phyloP scores from a whole-genome alignment of 2,888 invertebrate species.

The Dione vanillae region DNA sequence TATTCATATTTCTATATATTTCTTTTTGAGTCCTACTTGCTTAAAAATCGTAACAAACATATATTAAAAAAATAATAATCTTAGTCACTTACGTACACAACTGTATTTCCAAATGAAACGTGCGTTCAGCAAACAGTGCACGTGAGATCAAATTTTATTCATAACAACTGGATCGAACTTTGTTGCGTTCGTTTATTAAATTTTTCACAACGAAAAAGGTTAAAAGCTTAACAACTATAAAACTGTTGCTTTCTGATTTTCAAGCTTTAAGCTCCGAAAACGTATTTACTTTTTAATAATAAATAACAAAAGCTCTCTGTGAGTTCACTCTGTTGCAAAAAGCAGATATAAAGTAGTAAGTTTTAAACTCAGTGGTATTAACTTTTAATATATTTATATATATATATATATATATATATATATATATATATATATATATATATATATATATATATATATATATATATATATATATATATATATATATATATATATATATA shows the following conservation, averaged over 20 bases:
- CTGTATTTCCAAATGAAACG: constrained; percentile 16
- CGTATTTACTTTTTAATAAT: constrained; percentile 6
- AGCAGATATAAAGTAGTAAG: background rate
- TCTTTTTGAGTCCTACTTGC: too few relatives aligned
- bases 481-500: too few relatives aligned
- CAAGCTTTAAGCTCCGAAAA: background rate
- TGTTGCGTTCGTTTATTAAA: constrained; percentile 13
- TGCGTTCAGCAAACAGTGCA: constrained; percentile 25
- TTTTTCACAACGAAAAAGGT: constrained; percentile 3
- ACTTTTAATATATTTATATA: too few relatives aligned
- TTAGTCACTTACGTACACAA: background rate
- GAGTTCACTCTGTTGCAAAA: background rate
- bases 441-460: too few relatives aligned
- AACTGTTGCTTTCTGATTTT: constrained; percentile 3
- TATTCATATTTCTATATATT: too few relatives aligned
- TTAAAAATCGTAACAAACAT: too few relatives aligned
- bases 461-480: too few relatives aligned
- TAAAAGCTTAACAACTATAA: constrained; percentile 18
- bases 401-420: too few relatives aligned
- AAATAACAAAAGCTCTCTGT: background rate
- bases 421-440: too few relatives aligned
- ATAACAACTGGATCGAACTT: constrained; percentile 12
- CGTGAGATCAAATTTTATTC: constrained; percentile 30
- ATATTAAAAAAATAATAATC: too few relatives aligned
- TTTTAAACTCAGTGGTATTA: too few relatives aligned